Conservation (phyloP, 1,140 invertebrate genomes). For the Heliconius nattereri region DNA sequence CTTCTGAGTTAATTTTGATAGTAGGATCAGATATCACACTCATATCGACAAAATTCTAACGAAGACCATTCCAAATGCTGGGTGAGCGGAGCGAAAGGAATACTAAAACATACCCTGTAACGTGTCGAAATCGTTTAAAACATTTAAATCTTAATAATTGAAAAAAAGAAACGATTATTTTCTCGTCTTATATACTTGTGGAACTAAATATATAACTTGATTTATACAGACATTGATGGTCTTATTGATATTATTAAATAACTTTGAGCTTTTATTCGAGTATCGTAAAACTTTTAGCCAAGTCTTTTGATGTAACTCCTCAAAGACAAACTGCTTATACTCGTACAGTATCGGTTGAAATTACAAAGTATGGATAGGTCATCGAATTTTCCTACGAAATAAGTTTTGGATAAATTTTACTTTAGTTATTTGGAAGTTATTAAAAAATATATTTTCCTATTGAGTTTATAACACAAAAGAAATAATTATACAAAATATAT, state of each 20-base stretch:
- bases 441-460: background rate
- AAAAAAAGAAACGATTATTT: background rate
- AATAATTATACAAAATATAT: too few relatives aligned
- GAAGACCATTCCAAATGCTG: too few relatives aligned
- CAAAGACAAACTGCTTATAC: slow-evolving; percentile 6
- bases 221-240: background rate
- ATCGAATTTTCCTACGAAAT: background rate
- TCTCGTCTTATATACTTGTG: background rate
- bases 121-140: too few relatives aligned
- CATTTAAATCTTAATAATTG: background rate
- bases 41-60: too few relatives aligned
- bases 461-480: too few relatives aligned
- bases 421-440: background rate
- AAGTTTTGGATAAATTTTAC: background rate
- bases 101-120: too few relatives aligned
- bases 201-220: background rate
- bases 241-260: background rate
- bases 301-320: slow-evolving; percentile 15
- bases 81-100: too few relatives aligned
- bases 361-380: background rate
- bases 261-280: background rate
- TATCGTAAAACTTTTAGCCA: background rate
- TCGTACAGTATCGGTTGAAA: background rate
- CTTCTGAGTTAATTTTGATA: too few relatives aligned
- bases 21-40: too few relatives aligned